Conservation (phyloP, 2,888 invertebrate species). For the Eupithecia pulchellata region DNA sequence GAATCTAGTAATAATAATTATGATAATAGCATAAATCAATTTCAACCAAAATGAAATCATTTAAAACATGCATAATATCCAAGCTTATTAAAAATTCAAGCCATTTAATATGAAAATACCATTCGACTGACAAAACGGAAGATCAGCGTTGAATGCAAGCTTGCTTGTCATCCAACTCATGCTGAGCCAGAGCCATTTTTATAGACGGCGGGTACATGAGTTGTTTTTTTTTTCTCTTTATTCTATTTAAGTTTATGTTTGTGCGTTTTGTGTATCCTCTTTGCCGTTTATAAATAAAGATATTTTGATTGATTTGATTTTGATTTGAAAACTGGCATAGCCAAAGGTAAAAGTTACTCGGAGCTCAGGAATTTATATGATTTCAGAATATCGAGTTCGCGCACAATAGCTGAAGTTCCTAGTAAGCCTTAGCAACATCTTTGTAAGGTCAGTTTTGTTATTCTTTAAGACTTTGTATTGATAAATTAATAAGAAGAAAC, state of each 20-base stretch:
- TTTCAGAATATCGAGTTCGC: background rate
- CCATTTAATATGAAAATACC: background rate
- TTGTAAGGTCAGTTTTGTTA: background rate
- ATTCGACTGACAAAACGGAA: background rate
- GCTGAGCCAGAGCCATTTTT: no score
- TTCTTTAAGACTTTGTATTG: background rate
- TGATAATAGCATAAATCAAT: no score
- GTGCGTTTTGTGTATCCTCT: no score
- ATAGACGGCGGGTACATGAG: no score
- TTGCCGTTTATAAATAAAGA: no score
- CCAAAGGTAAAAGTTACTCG: background rate
- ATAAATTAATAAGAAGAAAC: background rate
- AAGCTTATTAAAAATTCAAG: background rate
- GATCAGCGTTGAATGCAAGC: no score
- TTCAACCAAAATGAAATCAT: background rate
- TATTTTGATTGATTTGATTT: no score
- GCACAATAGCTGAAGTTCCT: constrained; percentile 1
- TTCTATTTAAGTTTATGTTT: no score
- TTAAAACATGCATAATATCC: background rate
- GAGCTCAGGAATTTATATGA: constrained; percentile 7
- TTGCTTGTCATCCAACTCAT: no score
- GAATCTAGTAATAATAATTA: no score
- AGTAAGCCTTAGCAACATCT: constrained; percentile 2
- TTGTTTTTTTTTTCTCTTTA: no score
- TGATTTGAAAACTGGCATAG: background rate